Base-by-base conservation (phyloP, 1,140 invertebrate genomes). In the Drosophila persimilis region DNA sequence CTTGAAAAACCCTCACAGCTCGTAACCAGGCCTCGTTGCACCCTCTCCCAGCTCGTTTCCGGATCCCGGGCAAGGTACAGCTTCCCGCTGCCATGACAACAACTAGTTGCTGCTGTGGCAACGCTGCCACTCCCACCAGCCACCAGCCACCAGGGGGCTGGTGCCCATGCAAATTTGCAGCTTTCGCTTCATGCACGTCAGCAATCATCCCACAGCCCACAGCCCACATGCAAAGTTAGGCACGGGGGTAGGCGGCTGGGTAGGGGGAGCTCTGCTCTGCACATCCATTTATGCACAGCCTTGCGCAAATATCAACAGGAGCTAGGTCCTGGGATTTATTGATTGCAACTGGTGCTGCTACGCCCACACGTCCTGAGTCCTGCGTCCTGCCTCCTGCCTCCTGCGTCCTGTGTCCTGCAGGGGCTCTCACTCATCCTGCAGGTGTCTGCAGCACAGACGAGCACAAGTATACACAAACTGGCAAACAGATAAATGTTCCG, bases 231-330 rank as follows among this genome's bases (percentile, higher is more conserved):
- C 56, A 62, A 56, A 63, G 69, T 73, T 73, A 73, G 63, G 69
- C 51, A 73, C 24, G 24, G 5, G 5, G 31, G 15, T 17, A 2
- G 29, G 29, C 7, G 51, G 43, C 31, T 26, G 4, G 15, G 8
- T 0, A 31, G 22, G 4, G 3, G 2, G n/a, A 22, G 24, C 41
- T 55, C 39, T 41, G 43, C 60, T 73, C 48, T 13, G n/a, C 67
- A 66, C 43, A 73, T 74, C 56, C 81, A 85, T 77, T 85, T 85
- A 86, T 86, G 81, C 80, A 86, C 54, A 77, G 80, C 60, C 67
- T 76, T 80, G 77, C 72, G 74, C 69, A 85, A 86, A 79, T 80
- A 85, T 81, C 81, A 86, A 88, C 81, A 86, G 81, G 83, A 81
- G 78, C 77, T 72, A 39, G 69, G 83, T 71, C 83, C 81, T 86